Evolutionary conservation across 2,113 vertebrate genomes (phyloP), one percentile per base, ranked within the genome.

Genomic region (Cariama cristata): DNA sequence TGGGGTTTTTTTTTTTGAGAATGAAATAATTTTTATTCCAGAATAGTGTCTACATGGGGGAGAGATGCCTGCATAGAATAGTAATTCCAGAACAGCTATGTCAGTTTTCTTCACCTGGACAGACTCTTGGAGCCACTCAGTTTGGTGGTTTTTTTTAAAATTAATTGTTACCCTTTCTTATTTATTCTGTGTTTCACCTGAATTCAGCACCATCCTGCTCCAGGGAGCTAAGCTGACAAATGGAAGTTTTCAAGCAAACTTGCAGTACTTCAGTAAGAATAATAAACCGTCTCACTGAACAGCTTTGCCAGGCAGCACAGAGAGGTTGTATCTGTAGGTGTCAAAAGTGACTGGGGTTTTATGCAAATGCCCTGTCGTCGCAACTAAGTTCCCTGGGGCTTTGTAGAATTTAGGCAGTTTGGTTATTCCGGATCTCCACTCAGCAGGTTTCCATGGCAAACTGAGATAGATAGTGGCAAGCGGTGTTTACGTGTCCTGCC

Each of bases 161-260:
- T 18, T 21, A 45, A 49, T 19, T 17, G 22, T 82, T 88, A 30
- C 32, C 27, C 14, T 82, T 85, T 68, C 21, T 84, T 79, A 33
- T 55, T 89, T 84, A 30, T 71, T 93, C 59, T 72, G 27, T 67
- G 17, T 91, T 60, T 79, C 40, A 49, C 56, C 45, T 74, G 38
- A 93, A 58, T 88, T 91, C 52, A 66, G 23, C 21, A 66, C 62
- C 58, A 71, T 89, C 44, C 53, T 83, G 62, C 44, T 94, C 33
- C 47, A 62, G 77, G 59, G 67, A 73, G 26, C 75, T 89, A 80
- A 88, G 58, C 69, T 89, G 62, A 60, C 67, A 96, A 96, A 90
- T 94, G 50, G n/a, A 91, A 91, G 71, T 97, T 96, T 92, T 89
- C 49, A 60, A 81, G 71, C 27, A 79, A 79, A 87, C 66, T 86